These are phyloP conservation scores for Bombus confusus DNA, from an alignment of 1,140 invertebrate genomes.

Conservation along the genomic window DNA sequence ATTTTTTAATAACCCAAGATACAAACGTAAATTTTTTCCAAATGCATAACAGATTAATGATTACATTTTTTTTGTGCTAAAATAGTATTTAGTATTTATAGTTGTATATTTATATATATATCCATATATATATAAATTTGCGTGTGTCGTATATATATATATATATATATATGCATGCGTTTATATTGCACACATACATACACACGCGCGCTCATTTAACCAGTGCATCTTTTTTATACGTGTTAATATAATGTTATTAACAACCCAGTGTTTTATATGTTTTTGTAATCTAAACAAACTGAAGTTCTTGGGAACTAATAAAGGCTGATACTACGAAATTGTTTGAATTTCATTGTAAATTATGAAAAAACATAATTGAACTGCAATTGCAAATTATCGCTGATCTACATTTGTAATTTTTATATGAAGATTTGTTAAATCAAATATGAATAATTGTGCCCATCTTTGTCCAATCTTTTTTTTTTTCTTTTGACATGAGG, in stretches of 20 bases:
- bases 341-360: neutral
- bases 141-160: too few relatives aligned
- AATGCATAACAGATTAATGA: neutral
- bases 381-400: constrained; percentile 73
- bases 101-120: neutral
- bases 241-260: constrained; percentile 21
- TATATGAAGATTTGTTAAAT: constrained; percentile 76
- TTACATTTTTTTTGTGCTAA: constrained; percentile 22
- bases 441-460: constrained; percentile 81
- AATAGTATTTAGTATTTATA: constrained; percentile 37
- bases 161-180: neutral
- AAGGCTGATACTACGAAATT: constrained; percentile 57
- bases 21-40: constrained; percentile 17
- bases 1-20: neutral
- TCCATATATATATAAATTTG: neutral
- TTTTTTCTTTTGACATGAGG: constrained; percentile 81
- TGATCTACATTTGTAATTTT: constrained; percentile 72
- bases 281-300: constrained; percentile 42
- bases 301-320: constrained; percentile 33
- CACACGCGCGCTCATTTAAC: neutral
- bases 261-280: constrained; percentile 31
- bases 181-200: neutral
- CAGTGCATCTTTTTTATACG: constrained; percentile 19
- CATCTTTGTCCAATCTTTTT: constrained; percentile 81
- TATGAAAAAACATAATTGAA: constrained; percentile 65